Evolutionary conservation across 2,113 vertebrate genomes (phyloP), one percentile per base, ranked within the genome.

Genomic region (Oncorhynchus mykiss): DNA sequence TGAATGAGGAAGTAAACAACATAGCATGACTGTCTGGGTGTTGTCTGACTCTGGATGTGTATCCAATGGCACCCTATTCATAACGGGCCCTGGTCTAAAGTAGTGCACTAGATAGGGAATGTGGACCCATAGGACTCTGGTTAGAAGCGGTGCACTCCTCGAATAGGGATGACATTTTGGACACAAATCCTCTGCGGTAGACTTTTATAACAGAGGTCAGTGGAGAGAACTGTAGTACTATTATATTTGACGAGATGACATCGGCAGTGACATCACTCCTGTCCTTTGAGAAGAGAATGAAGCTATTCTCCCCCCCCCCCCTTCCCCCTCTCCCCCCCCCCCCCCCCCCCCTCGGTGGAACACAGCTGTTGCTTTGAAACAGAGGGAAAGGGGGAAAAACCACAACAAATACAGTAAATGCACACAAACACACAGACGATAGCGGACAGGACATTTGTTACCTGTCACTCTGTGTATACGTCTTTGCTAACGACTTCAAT

Each of bases 261-360:
- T 94, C 92, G 93, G 81, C 87, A 87, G 88, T 92, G 91, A 92
- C 91, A 92, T 92, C 89, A 88, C 74, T 79, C 71, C 75, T 89
- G 88, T 72, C 90, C 90, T 89, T 87, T 82, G 72, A 78, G 74
- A 82, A 80, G 88, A 91, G 89, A 93, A 94, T 88, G 87, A 85
- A 48, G 83, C 88, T 84, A 87, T 91, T 93, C 74, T 85, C 74
- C 75, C 80, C 68, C 20, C 5, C 1, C 4, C 5, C 1, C 1
- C 31, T 2, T 2, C 25, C 25, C 25, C 72, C 75, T 79, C 25
- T 2, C 25, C 25, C 25, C 72, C 75, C 80, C 66, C 20, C 5
- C 4, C 31, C 31, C 31, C 1, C 1, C 31, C 31, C 5, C 31
- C 34, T 7, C 1, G 34, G 67, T 1, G 72, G 75, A 71, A 75